Base-by-base conservation (phyloP, 2,113 vertebrate species). In the Hemichromis elongatus region DNA sequence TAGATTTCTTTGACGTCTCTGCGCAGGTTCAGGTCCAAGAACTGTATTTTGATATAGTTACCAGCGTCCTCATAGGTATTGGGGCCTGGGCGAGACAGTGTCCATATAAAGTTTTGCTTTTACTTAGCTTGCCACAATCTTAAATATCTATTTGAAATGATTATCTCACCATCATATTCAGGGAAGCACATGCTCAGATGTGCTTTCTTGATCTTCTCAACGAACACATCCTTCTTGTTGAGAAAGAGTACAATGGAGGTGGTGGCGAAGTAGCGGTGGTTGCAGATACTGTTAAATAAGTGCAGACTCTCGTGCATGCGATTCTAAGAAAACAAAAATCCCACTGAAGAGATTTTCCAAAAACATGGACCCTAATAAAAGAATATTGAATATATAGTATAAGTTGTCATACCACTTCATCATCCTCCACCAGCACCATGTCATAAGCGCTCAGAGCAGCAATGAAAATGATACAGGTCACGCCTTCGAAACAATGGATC, bases 271-370 rank as follows among this genome's bases (percentile, higher is more conserved):
- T 99, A 99, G 77, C 98, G 97, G 82, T 99, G 99, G 95, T 99
- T 99, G 92, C 98, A 99, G 96, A 99, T 99, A 86, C 99, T 99
- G 93, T 99, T 99, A 97, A 99, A 99, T 94, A 99, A 97, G 94
- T 99, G 99, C 90, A 99, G 96, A 93, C 98, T 99, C 95, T 99
- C 99, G 0, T 99, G 99, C 98, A 99, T 99, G 91, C 98, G 98
- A 84, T 99, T 99, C 98, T 99, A 91, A 56, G 91, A 24, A 19
- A 77, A 80, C 75, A 42, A 5, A 13, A 75, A 50, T 42, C 14
- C n/a, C 21, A 68, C 1, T 4, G 3, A 75, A 61, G 12, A 77
- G 21, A 7, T 9, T 35, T 79, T 54, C 61, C 6, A 57, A 77
- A 66, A 66, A 66, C 11, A 37, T 13, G 33, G 1, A 66, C 19